phyloP scores from a whole-genome alignment of 2,888 invertebrate species.

The Campoletis raptor region DNA sequence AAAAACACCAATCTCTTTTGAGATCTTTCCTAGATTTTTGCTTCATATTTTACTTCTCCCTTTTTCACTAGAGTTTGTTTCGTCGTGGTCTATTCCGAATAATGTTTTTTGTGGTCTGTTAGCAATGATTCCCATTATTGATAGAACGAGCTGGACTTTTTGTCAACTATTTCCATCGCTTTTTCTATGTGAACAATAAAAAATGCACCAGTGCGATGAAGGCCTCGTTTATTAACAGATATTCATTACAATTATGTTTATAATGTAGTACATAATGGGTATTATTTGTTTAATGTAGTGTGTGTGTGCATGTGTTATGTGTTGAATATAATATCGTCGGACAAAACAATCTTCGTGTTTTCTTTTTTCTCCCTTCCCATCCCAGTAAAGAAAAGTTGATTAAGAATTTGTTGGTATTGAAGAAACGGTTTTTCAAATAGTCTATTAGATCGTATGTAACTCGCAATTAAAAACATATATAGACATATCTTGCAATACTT shows the following conservation, averaged over 20 bases:
- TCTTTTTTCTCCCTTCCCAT: background rate
- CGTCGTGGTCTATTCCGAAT: background rate
- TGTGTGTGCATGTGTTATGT: background rate
- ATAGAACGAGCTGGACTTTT: background rate
- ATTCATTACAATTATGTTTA: background rate
- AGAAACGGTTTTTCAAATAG: too few species aligned
- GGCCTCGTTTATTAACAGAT: background rate
- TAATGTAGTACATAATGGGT: background rate
- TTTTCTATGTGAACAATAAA: background rate
- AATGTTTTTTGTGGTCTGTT: too few species aligned
- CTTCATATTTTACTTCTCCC: conserved; percentile 22
- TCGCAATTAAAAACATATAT: too few species aligned
- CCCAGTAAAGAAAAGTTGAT: background rate
- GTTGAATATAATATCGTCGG: background rate
- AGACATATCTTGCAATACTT: too few species aligned
- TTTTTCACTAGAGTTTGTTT: background rate
- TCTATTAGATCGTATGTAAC: too few species aligned
- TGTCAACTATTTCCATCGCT: background rate
- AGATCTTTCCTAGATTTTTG: conserved; percentile 43
- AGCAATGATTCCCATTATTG: background rate
- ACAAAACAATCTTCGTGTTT: background rate
- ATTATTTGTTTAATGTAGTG: background rate
- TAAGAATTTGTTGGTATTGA: background rate
- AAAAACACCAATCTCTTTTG: conserved; percentile 22
- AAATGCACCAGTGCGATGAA: background rate